A percentile compares a stretch with the other conserved stretches of the same genome.
These are phyloP conservation scores for Orthonevra nobilis DNA, from an alignment of 2,888 invertebrate species.

Conservation along the genomic window DNA sequence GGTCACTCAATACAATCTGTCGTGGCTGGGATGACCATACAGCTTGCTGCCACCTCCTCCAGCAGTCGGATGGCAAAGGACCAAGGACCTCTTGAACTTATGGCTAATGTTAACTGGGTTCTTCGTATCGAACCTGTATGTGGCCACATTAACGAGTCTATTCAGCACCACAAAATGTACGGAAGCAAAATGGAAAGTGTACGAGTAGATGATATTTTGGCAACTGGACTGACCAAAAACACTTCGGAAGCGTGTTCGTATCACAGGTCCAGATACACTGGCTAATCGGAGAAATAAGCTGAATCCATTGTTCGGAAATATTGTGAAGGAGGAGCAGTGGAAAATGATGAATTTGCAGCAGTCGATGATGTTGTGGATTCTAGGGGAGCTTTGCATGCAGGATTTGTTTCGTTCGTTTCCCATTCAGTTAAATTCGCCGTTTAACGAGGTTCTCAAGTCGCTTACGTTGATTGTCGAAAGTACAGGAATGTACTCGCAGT, in stretches of 20 bases:
- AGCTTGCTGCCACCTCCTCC: slow-evolving; percentile 37
- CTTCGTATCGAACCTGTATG: slow-evolving; percentile 49
- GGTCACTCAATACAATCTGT: slow-evolving; percentile 44
- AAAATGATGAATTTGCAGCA: slow-evolving; percentile 63
- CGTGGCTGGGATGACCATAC: slow-evolving; percentile 56
- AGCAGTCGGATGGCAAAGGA: not conserved
- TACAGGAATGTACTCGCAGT: slow-evolving; percentile 48
- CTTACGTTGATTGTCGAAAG: slow-evolving; percentile 58
- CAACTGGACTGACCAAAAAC: slow-evolving; percentile 58
- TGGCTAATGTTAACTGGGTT: slow-evolving; percentile 63
- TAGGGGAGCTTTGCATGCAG: slow-evolving; percentile 71
- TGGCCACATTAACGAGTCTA: slow-evolving; percentile 66
- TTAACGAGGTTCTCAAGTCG: slow-evolving; percentile 70
- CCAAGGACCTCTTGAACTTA: slow-evolving; percentile 29
- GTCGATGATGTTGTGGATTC: slow-evolving; percentile 64
- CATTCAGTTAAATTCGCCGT: slow-evolving; percentile 75
- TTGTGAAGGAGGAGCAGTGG: slow-evolving; percentile 64
- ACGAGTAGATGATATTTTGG: slow-evolving; percentile 68
- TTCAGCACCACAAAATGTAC: slow-evolving; percentile 70
- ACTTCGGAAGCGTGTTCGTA: slow-evolving; percentile 32
- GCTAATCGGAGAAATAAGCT: slow-evolving; percentile 54
- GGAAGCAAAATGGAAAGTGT: slow-evolving; percentile 68
- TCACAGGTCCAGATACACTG: slow-evolving; percentile 53
- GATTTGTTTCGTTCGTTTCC: slow-evolving; percentile 74
- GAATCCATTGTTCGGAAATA: slow-evolving; percentile 57